Base-by-base conservation (phyloP, 2,797 vertebrate species). In the Pelodytes ibericus region DNA sequence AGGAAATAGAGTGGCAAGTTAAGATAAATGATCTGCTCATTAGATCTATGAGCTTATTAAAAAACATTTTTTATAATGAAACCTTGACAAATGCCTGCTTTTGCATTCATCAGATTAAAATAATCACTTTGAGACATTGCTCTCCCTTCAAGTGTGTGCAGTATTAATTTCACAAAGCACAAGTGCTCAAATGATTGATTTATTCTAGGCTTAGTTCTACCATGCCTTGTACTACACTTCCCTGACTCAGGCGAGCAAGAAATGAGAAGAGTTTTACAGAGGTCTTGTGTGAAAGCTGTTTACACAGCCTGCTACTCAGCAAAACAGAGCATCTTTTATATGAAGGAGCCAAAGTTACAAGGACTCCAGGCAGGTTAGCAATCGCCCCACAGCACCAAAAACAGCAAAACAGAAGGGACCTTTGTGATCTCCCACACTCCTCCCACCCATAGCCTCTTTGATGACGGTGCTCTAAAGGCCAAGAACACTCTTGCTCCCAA, bases 281-380 rank as follows among this genome's bases (percentile, higher is more conserved):
- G 74, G 33, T 67, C 67, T 33, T 69, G 74, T 70, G 57, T 75
- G 29, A 39, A 60, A 39, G 24, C 2, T 76, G 66, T 71, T 76
- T 70, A 69, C 64, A 30, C 47, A 76, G 39, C 47, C 29, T 36
- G 7, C 57, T 59, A 44, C 58, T 39, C 41, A 1, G 27, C 57
- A 75, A 67, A 47, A 76, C 74, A 76, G 74, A 76, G 30, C 66
- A 76, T 76, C 66, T 76, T 63, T 76, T 76, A 70, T 76, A 61
- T 31, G 22, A 22, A 15, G 20, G 30, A 71, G 66, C 65, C 65
- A 67, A 68, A 47, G 29, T 31, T 47, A 47, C 53, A 56, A 24
- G 66, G 58, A 70, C 69, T 69, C 25, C 6, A 41, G 47, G 74
- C 74, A 30, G 74, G 25, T 63, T 41, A 64, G 66, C 20, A 51